Base-by-base conservation (phyloP, 2,797 vertebrate species). In the Semotilus atromaculatus region DNA sequence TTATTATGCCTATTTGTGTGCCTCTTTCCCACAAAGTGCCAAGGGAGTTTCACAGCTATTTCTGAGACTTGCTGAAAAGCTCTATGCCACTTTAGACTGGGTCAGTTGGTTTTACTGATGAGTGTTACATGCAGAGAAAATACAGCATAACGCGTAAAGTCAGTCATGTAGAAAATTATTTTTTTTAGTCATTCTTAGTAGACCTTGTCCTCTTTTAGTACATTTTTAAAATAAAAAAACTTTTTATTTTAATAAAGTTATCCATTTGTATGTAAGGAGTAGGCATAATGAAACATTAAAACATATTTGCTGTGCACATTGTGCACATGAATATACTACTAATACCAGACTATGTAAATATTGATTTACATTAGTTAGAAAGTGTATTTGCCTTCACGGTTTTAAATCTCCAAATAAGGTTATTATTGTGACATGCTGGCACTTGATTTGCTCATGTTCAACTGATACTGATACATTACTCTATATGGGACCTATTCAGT, bases 1-100 rank as follows among this genome's bases (percentile, higher is more conserved):
- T 86, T 85, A 86, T 36, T 45, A 62, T 43, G 21, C 58, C 77
- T 83, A 73, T 26, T 74, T 34, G 16, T 58, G 8, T 75, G 74
- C 34, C 29, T 81, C 38, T 38, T 38, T 81, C 38, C 38, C 31
- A n/a, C 11, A 14, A 53, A 29, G 70, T 58, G 19, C 36, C 34
- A 31, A 40, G 19, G 16, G 48, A 58, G 45, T 5, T 11, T 51
- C 58, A 70, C 58, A 45, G 60, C 79, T 40, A 29, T 72, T 48
- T 73, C 16, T 26, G 16, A 82, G 58, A 84, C 48, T 76, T 62
- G 40, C 81, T 85, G 34, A 83, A 66, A 73, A 40, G 26, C 73
- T 67, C 71, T 73, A 64, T 80, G 40, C 43, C 34, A 72, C 71
- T 86, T 66, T 86, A 78, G 34, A 55, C 26, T 55, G 4, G 62